Conservation (phyloP, 1,140 invertebrate species). For the Pseudomyrmex gracilis region DNA sequence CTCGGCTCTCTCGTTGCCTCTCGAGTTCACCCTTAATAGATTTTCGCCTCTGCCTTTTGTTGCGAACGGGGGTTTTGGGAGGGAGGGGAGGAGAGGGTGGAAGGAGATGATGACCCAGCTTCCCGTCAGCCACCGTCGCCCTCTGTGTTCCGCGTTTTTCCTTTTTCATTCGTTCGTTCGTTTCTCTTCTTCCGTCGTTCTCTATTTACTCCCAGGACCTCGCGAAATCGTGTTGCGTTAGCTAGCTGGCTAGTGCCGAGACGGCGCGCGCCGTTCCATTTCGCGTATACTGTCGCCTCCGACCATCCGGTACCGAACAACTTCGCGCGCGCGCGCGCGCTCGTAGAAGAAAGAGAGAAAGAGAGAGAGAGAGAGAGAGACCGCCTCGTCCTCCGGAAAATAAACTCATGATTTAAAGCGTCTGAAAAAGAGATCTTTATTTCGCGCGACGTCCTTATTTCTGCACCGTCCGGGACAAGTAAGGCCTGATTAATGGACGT, state of each 20-base stretch:
- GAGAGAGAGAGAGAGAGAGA: constrained; percentile 21
- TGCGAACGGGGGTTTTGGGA: constrained; percentile 6
- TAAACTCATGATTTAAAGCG: constrained; percentile 82
- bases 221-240: constrained; percentile 53
- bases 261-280: constrained; percentile 5
- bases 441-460: constrained; percentile 76
- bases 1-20: constrained; percentile 23
- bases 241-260: constrained; percentile 41
- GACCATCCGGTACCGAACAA: constrained; percentile 49
- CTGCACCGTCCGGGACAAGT: constrained; percentile 71
- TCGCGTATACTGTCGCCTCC: constrained; percentile 18
- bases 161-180: background rate
- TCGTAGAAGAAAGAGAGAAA: background rate
- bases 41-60: constrained; percentile 63
- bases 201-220: constrained; percentile 43
- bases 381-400: constrained; percentile 65
- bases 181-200: constrained; percentile 22
- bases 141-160: constrained; percentile 25
- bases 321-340: background rate
- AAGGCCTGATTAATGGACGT: constrained; percentile 82
- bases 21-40: constrained; percentile 53
- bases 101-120: constrained; percentile 40
- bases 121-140: background rate
- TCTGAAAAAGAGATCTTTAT: constrained; percentile 81
- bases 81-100: too few relatives aligned